phyloP scores from a whole-genome alignment of 2,113 vertebrate genomes.

The Tetrax tetrax region DNA sequence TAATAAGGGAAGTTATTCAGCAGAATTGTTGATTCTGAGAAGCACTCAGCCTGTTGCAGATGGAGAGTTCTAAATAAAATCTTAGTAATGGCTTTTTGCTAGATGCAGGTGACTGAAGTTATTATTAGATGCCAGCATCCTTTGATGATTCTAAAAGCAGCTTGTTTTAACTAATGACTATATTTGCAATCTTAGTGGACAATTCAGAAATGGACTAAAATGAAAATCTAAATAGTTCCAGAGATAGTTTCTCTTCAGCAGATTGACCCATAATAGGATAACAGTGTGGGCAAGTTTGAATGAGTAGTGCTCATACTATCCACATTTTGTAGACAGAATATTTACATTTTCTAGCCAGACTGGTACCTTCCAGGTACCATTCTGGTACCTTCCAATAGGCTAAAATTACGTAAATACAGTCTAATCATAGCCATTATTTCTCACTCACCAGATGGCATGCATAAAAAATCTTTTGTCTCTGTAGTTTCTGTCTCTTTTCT shows the following conservation, averaged over 20 bases:
- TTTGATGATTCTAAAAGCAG: background rate
- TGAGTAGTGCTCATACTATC: background rate
- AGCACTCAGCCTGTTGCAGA: background rate
- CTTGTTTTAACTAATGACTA: background rate
- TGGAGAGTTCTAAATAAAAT: background rate
- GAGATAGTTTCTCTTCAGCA: background rate
- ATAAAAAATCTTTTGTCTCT: background rate
- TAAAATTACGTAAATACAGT: background rate
- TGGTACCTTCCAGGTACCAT: too few relatives aligned
- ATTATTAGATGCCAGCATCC: background rate
- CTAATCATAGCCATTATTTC: background rate
- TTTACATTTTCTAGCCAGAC: background rate
- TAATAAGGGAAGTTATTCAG: background rate
- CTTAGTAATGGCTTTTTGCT: background rate
- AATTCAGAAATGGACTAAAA: background rate
- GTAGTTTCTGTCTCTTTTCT: background rate
- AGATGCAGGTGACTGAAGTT: background rate
- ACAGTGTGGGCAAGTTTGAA: background rate
- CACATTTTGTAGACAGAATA: background rate
- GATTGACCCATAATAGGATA: background rate
- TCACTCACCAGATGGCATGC: background rate
- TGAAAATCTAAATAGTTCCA: background rate
- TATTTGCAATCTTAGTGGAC: background rate
- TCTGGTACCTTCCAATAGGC: background rate
- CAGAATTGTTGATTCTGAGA: background rate